Evolutionary conservation across 2,888 invertebrate species (phyloP).

Genomic region (Exocentrus adspersus): DNA sequence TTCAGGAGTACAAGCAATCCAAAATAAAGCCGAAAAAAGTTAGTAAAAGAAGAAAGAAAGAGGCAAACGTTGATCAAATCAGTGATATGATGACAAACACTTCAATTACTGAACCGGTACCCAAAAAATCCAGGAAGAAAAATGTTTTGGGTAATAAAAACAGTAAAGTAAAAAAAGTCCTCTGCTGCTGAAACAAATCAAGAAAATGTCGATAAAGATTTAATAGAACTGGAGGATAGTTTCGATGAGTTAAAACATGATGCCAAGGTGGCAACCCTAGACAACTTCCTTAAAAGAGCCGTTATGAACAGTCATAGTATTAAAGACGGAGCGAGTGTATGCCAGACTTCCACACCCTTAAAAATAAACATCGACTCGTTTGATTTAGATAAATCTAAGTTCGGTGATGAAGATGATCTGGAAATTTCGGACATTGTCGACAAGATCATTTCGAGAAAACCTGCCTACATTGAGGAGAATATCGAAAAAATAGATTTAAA

Average conservation of each 20-base stretch:
- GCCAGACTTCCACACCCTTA: constrained; percentile 47
- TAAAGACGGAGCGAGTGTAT: constrained; percentile 11
- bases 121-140: constrained; percentile 50
- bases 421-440: constrained; percentile 68
- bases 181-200: constrained; percentile 1
- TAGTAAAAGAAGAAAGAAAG: constrained; percentile 48
- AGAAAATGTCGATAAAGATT: constrained; percentile 14
- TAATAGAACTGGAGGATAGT: constrained; percentile 34
- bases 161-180: constrained; percentile 2
- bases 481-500: constrained; percentile 36
- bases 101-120: constrained; percentile 50
- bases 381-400: constrained; percentile 53
- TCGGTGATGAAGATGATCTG: constrained; percentile 61
- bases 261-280: constrained; percentile 48
- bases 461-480: constrained; percentile 45
- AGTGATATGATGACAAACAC: constrained; percentile 46
- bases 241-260: constrained; percentile 35
- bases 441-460: constrained; percentile 61
- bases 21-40: constrained; percentile 63
- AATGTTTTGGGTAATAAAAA: neutral
- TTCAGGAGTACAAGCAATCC: constrained; percentile 68
- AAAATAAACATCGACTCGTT: constrained; percentile 27
- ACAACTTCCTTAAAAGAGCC: constrained; percentile 53
- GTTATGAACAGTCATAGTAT: constrained; percentile 47
- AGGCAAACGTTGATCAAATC: constrained; percentile 41